Base-by-base conservation (phyloP, 2,888 invertebrate genomes). In the Nephrocerus scutellatus region DNA sequence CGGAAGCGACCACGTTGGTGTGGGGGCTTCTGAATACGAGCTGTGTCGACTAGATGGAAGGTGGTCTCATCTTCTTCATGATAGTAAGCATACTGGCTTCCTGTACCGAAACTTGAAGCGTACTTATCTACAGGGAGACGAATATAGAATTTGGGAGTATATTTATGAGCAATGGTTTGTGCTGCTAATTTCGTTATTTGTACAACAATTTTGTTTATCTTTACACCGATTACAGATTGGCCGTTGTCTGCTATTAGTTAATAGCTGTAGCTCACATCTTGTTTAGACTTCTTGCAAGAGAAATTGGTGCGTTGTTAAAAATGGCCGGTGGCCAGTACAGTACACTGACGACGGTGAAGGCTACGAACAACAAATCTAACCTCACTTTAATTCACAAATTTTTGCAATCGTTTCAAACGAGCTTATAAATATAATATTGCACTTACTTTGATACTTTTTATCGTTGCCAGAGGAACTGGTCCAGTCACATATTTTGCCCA, bases 401-500 rank as follows among this genome's bases (percentile, higher is more conserved):
- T 21, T 20, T 25, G 29, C 16, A n/a, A n/a, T 36, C 10, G 5
- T 22, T 29, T 21, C 3, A 2, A 5, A 9, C 10, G n/a, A 13
- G 9, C 13, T 30, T 21, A 29, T 16, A 31, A 38, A 6, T 31
- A 19, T 24, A 15, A 3, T 9, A 9, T 38, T 18, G 3, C 39
- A 74, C 82, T 76, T 72, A 87, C 87, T 89, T 51, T 86, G 81
- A 66, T 91, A 91, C 71, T 96, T 86, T 56, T 93, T 89, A 62
- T 98, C 95, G 58, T 89, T 89, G 55, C 84, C 84, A 2, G 84
- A 82, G 5, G 88, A 84, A 41, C 91, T 89, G 36, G 95, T 96
- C 98, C 98, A 98, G 66, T 98, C 98, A 58, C 96, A 92, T 56
- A 96, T 96, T 77, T 97, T 97, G 54, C 98, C 98, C 50, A 98